A percentile compares a stretch with the other conserved stretches of the same genome.
Conservation (phyloP, 2,113 vertebrate species). For the Hepsetus odoe region DNA sequence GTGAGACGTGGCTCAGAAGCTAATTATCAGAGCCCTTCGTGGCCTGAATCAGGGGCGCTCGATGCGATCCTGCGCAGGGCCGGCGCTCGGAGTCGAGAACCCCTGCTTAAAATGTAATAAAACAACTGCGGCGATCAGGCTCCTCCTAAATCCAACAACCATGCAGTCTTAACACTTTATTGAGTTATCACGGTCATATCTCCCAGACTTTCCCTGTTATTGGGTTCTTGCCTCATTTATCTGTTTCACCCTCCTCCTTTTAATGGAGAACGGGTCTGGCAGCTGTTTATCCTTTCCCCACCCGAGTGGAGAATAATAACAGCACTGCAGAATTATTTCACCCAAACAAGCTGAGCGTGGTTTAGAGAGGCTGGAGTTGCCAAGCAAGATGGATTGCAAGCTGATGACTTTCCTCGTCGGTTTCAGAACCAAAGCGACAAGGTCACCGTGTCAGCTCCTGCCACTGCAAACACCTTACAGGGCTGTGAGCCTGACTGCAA, state of each 20-base stretch:
- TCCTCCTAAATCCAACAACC: constrained; percentile 19
- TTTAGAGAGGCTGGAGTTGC: constrained; percentile 2
- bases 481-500: no score
- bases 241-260: not conserved
- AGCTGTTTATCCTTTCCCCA: constrained; percentile 52
- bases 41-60: constrained; percentile 21
- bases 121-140: not conserved
- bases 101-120: constrained; percentile 20
- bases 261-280: constrained; percentile 32
- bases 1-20: constrained; percentile 28
- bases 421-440: not conserved
- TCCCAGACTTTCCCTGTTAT: not conserved
- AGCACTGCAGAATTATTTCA: constrained; percentile 48
- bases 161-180: not conserved
- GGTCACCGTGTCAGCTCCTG: not conserved
- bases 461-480: not conserved
- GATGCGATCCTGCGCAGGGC: not conserved
- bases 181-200: not conserved
- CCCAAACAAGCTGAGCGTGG: constrained; percentile 40
- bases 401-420: not conserved
- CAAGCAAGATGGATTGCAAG: constrained; percentile 8
- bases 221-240: constrained; percentile 2
- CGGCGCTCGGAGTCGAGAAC: not conserved
- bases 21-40: constrained; percentile 31
- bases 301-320: constrained; percentile 56